These are phyloP conservation scores for Champsocephalus gunnari DNA, from an alignment of 2,797 vertebrate genomes.

Conservation along the genomic window DNA sequence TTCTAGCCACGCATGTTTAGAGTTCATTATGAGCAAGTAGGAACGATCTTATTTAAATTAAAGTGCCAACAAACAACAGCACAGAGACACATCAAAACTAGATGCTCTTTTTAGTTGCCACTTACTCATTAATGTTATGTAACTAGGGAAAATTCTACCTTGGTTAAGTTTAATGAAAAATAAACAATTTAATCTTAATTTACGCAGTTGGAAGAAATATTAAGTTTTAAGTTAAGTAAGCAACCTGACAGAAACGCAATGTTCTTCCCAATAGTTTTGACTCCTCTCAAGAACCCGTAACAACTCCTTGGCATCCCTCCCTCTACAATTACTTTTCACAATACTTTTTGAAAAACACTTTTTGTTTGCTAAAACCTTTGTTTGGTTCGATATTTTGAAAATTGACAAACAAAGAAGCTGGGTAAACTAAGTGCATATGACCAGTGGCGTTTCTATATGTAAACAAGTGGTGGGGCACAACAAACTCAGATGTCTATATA, in stretches of 20 bases:
- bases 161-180: background rate
- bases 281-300: slow-evolving; percentile 19
- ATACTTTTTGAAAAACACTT: background rate
- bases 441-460: too few species aligned
- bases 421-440: slow-evolving; percentile 16
- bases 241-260: slow-evolving; percentile 8
- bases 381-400: slow-evolving; percentile 38
- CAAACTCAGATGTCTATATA: too few species aligned
- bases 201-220: background rate
- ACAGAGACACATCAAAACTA: background rate
- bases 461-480: too few species aligned
- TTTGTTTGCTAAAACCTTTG: slow-evolving; percentile 39
- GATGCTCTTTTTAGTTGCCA: background rate
- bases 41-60: slow-evolving; percentile 14
- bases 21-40: slow-evolving; percentile 46
- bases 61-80: slow-evolving; percentile 6
- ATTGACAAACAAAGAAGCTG: slow-evolving; percentile 37
- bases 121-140: background rate
- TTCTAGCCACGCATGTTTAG: background rate
- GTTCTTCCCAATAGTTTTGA: slow-evolving; percentile 5
- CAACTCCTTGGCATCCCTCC: background rate
- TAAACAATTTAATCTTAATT: background rate
- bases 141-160: background rate
- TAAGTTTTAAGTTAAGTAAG: background rate
- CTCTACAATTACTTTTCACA: slow-evolving; percentile 25